Base-by-base conservation (phyloP, 2,113 vertebrate genomes). In the Oryzias melastigma region DNA sequence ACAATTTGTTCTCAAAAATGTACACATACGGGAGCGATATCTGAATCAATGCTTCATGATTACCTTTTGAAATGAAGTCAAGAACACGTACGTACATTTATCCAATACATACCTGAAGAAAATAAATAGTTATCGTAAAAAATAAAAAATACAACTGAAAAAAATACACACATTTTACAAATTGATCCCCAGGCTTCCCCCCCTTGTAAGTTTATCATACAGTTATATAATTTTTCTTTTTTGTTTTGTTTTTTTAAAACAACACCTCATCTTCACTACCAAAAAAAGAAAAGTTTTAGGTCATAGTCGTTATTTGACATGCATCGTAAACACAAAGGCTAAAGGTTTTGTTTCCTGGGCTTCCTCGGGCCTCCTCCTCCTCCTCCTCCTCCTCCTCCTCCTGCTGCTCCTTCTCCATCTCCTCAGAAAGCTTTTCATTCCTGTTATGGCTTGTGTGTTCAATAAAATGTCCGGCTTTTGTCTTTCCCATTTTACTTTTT, bases 151-250 rank as follows among this genome's bases (percentile, higher is more conserved):
- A 87, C 89, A 92, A 93, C 90, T 85, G 80, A 91, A 92, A 86
- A 90, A 89, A 91, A 89, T 90, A 91, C 92, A 91, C 89, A 93
- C 88, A 85, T 91, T 92, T 88, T 91, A 93, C 88, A 92, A 91
- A 91, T 90, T 89, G 86, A 82, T 83, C 85, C 88, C 82, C 80
- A 76, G 72, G 81, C 62, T 20, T 83, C 77, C 77, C 71, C 68
- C 71, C 71, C 52, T 59, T 53, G 52, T 71, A 85, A 72, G 66
- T 87, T 89, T 88, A 90, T 89, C 88, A 84, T 90, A 91, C 85
- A 89, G 80, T 87, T 78, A 83, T 79, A 81, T 82, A 65, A 35
- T 35, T 35, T 35, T 35, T 35, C 35, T 35, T 35, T 7, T 35
- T 35, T 29, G 1, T 29, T 29, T 29, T 29, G 5, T 77, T 70